Percentiles rank a stretch among this genome's conserved stretches.
phyloP scores from a whole-genome alignment of 2,888 invertebrate genomes.

The Agrilus mali region DNA sequence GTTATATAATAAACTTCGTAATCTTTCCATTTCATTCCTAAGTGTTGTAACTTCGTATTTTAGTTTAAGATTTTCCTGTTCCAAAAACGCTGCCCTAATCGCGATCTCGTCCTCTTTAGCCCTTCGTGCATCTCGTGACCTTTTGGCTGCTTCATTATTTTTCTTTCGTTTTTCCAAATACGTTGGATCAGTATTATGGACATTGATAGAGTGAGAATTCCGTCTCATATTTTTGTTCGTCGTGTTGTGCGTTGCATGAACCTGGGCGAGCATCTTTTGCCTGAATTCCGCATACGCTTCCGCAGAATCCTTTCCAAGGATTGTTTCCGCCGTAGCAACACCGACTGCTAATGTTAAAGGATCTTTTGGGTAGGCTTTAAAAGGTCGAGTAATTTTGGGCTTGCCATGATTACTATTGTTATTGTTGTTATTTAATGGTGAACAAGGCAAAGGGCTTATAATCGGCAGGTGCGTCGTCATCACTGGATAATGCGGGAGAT shows the following conservation, averaged over 20 bases:
- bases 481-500: background rate
- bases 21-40: slow-evolving; percentile 20
- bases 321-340: slow-evolving; percentile 31
- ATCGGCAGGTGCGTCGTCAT: background rate
- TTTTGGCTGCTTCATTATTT: slow-evolving; percentile 91
- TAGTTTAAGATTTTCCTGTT: slow-evolving; percentile 75
- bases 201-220: slow-evolving; percentile 14
- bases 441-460: slow-evolving; percentile 4
- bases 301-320: slow-evolving; percentile 44
- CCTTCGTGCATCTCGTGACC: slow-evolving; percentile 80
- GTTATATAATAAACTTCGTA: slow-evolving; percentile 11
- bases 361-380: slow-evolving; percentile 62
- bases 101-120: slow-evolving; percentile 88
- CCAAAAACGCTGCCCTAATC: slow-evolving; percentile 73
- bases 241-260: slow-evolving; percentile 41
- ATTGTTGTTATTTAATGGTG: too few relatives aligned
- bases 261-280: slow-evolving; percentile 51
- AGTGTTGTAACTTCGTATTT: slow-evolving; percentile 41
- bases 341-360: slow-evolving; percentile 46
- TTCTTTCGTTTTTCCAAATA: slow-evolving; percentile 81
- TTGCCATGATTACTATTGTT: slow-evolving; percentile 7
- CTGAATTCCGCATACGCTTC: slow-evolving; percentile 63
- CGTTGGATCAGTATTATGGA: slow-evolving; percentile 48
- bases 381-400: slow-evolving; percentile 43
- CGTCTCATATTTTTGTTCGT: slow-evolving; percentile 65